These are phyloP conservation scores for Carassius auratus DNA, from an alignment of 2,113 vertebrate species.

Conservation along the genomic window DNA sequence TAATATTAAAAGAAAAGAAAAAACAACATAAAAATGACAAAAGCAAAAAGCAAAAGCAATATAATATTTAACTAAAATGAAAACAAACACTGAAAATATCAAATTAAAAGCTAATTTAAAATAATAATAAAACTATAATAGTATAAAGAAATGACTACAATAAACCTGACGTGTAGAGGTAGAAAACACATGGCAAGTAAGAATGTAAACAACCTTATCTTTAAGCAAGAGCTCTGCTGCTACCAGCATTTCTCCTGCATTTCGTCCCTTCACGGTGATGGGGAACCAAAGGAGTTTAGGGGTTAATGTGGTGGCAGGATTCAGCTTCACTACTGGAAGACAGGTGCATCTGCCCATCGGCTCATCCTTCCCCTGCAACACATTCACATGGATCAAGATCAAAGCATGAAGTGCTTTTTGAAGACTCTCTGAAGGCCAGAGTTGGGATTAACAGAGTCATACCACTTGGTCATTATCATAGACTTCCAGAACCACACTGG, in stretches of 20 bases:
- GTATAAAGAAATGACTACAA: background rate
- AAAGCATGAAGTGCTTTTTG: background rate
- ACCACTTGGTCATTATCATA: slow-evolving; percentile 98
- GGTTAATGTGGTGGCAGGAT: slow-evolving; percentile 74
- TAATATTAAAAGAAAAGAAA: too few species aligned
- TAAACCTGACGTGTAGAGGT: background rate
- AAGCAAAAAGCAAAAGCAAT: too few species aligned
- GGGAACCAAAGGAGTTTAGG: slow-evolving; percentile 94
- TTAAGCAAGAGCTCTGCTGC: slow-evolving; percentile 92
- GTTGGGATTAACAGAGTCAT: slow-evolving; percentile 69
- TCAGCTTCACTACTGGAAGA: slow-evolving; percentile 85
- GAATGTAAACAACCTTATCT: slow-evolving; percentile 78
- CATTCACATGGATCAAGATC: slow-evolving; percentile 41
- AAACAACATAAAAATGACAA: too few species aligned
- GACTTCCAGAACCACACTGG: slow-evolving; percentile 87
- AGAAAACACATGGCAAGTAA: background rate
- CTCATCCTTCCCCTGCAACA: slow-evolving; percentile 91
- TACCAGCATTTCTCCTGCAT: slow-evolving; percentile 86
- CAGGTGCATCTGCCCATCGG: slow-evolving; percentile 87
- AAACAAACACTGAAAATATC: too few species aligned
- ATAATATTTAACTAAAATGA: too few species aligned
- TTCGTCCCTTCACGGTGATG: slow-evolving; percentile 80
- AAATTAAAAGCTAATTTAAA: too few species aligned
- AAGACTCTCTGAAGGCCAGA: background rate
- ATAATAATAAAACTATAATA: too few species aligned